Percentiles rank a stretch among this genome's conserved stretches.
phyloP scores from a whole-genome alignment of 2,113 vertebrate species.

The Nothoprocta pentlandii region DNA sequence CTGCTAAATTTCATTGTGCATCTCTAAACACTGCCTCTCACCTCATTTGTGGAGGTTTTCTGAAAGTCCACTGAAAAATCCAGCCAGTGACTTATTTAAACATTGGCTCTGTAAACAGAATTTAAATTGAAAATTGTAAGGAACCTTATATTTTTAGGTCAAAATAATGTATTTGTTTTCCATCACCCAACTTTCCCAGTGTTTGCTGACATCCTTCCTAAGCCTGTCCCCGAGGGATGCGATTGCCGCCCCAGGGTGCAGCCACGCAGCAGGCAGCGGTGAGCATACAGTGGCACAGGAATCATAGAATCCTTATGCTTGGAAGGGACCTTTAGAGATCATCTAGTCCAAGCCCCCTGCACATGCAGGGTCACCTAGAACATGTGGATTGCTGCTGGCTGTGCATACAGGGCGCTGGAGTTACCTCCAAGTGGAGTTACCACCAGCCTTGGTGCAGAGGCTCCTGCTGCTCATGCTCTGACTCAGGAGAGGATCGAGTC shows the following conservation, averaged over 20 bases:
- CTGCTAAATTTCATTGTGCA: accelerated
- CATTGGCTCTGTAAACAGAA: neutral
- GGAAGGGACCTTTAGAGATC: too few species aligned
- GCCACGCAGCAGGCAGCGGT: neutral
- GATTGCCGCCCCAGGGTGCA: accelerated
- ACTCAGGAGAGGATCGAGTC: too few species aligned
- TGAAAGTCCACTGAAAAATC: neutral
- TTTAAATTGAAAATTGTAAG: neutral
- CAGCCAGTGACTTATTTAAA: neutral
- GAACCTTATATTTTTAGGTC: neutral
- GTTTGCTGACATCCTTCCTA: neutral
- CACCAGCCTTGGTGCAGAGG: neutral
- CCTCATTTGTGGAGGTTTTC: neutral
- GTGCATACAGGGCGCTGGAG: accelerated
- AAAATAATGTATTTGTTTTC: neutral
- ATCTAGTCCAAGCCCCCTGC: too few species aligned
- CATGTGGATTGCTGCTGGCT: neutral
- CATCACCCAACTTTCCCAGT: neutral
- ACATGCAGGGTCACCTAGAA: too few species aligned
- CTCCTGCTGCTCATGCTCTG: neutral
- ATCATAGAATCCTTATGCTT: too few species aligned
- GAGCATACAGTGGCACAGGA: too few species aligned
- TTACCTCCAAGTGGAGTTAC: accelerated
- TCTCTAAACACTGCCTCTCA: neutral
- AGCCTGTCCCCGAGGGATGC: neutral